phyloP scores from a whole-genome alignment of 2,888 invertebrate genomes.

The Caenorhabditis zanzibari region DNA sequence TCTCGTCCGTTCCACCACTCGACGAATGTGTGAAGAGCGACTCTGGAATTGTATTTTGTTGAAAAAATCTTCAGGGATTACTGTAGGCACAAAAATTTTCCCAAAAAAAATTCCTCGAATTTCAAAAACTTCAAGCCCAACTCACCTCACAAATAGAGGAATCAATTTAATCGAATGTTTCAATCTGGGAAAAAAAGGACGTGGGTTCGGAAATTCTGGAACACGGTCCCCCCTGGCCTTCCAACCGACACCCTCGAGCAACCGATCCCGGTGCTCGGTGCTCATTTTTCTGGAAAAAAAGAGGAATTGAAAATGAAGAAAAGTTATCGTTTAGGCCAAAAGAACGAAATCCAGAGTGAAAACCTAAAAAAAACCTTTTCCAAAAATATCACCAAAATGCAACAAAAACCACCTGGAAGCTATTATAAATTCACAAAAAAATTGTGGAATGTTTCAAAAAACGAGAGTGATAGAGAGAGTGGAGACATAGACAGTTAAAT shows the following conservation, averaged over 20 bases:
- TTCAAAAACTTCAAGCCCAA: too few relatives aligned
- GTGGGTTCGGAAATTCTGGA: slow-evolving; percentile 59
- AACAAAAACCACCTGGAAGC: neutral
- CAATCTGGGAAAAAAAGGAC: slow-evolving; percentile 72
- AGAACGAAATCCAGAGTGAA: too few relatives aligned
- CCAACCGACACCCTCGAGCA: slow-evolving; percentile 72
- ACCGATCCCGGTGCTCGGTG: slow-evolving; percentile 37
- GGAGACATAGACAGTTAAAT: slow-evolving; percentile 10
- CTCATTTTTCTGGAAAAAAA: slow-evolving; percentile 31
- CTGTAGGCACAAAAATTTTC: too few relatives aligned
- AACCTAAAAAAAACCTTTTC: too few relatives aligned
- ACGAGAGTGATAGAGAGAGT: neutral
- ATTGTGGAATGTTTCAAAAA: neutral
- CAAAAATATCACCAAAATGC: too few relatives aligned
- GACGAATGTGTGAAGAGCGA: slow-evolving; percentile 61
- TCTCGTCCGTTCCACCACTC: slow-evolving; percentile 82
- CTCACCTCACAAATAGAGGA: slow-evolving; percentile 76
- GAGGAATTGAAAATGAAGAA: slow-evolving; percentile 1
- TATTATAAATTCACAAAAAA: neutral
- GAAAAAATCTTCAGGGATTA: too few relatives aligned
- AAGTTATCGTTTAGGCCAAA: neutral
- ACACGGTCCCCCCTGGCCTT: slow-evolving; percentile 70
- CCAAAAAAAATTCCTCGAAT: too few relatives aligned
- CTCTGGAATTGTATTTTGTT: slow-evolving; percentile 46
- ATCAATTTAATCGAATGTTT: slow-evolving; percentile 69